Evolutionary conservation across 2,113 vertebrate genomes (phyloP).

Genomic region (mouse (Mus musculus)): GRCm39 chr9:58897001-58897500

Average conservation of each 20-base stretch:
- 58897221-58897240: conserved; percentile 22
- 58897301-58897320: background rate
- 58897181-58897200: conserved; percentile 7
- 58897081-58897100: background rate
- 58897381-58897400: conserved; percentile 17
- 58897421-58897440: background rate
- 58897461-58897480: conserved; percentile 91
- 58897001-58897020: background rate
- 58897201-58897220: conserved; percentile 15
- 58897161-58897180: conserved; percentile 45
- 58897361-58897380: background rate
- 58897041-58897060: background rate
- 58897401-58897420: background rate
- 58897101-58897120: background rate
- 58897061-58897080: background rate
- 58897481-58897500: conserved; percentile 93
- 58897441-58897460: conserved; percentile 40
- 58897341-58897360: background rate
- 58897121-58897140: conserved; percentile 1
- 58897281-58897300: background rate
- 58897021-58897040: background rate
- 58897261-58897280: background rate
- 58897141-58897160: background rate
- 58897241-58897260: background rate
- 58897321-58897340: background rate